Evolutionary conservation across 1,140 invertebrate species (phyloP).

Genomic region (Ceratosolen fusciceps): DNA sequence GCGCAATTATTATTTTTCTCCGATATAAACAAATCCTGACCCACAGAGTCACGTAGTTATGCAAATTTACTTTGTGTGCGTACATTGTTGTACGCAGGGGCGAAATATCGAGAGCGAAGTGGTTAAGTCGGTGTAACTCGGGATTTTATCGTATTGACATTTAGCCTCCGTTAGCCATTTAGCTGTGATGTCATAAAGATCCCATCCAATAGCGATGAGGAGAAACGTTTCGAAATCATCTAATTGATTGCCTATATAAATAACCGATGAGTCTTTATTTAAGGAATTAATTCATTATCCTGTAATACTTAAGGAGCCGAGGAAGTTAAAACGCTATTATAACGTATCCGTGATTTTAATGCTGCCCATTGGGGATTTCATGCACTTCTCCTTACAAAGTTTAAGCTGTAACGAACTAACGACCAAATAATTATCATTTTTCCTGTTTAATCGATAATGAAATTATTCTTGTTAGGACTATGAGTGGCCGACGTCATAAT

Average conservation of each 20-base stretch:
- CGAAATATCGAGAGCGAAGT: conserved; percentile 1
- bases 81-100: not conserved
- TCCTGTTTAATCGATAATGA: too few relatives aligned
- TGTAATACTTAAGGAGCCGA: not conserved
- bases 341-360: not conserved
- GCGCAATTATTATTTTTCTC: not conserved
- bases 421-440: too few relatives aligned
- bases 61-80: conserved; percentile 14
- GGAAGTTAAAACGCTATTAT: not conserved
- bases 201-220: not conserved
- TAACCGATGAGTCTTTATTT: not conserved
- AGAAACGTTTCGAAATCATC: not conserved
- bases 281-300: not conserved
- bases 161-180: conserved; percentile 29
- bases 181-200: conserved; percentile 15
- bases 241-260: not conserved
- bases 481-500: too few relatives aligned
- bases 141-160: conserved; percentile 31
- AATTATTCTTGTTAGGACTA: too few relatives aligned
- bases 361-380: not conserved
- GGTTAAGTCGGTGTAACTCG: not conserved
- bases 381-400: too few relatives aligned
- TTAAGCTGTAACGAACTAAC: too few relatives aligned
- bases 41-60: not conserved
- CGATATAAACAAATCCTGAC: not conserved